These are phyloP conservation scores for Sicus ferrugineus DNA, from an alignment of 2,888 invertebrate species.

Conservation along the genomic window DNA sequence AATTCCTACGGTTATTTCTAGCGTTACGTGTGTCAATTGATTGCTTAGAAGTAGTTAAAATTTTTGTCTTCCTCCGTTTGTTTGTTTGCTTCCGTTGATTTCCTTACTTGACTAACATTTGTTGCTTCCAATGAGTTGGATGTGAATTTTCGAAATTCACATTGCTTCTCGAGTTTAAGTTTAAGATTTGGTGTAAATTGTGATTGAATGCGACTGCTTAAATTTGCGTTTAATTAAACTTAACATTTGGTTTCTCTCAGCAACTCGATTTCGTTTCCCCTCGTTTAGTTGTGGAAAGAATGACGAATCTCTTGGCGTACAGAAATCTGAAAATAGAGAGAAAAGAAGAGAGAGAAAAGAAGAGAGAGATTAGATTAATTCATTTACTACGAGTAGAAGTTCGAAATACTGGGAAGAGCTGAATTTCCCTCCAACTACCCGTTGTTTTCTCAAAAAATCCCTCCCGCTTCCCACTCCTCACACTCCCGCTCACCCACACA, in stretches of 20 bases:
- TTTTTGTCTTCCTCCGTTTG: constrained; percentile 60
- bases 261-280: background rate
- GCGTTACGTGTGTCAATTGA: constrained; percentile 24
- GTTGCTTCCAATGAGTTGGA: no score
- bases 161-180: background rate
- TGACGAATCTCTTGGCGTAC: background rate
- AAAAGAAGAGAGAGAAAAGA: background rate
- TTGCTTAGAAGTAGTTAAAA: constrained; percentile 38
- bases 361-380: background rate
- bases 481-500: background rate
- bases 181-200: background rate
- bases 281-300: background rate
- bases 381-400: background rate
- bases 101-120: no score
- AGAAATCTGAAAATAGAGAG: background rate
- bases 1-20: constrained; percentile 35
- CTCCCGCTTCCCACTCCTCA: background rate
- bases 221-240: constrained; percentile 46
- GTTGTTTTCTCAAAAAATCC: no score
- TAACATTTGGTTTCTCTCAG: constrained; percentile 35
- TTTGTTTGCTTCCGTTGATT: constrained; percentile 60
- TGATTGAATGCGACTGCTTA: background rate
- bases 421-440: background rate
- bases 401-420: background rate
- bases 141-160: background rate